Conservation (phyloP, 2,888 invertebrate species). For the Andrena minutula region DNA sequence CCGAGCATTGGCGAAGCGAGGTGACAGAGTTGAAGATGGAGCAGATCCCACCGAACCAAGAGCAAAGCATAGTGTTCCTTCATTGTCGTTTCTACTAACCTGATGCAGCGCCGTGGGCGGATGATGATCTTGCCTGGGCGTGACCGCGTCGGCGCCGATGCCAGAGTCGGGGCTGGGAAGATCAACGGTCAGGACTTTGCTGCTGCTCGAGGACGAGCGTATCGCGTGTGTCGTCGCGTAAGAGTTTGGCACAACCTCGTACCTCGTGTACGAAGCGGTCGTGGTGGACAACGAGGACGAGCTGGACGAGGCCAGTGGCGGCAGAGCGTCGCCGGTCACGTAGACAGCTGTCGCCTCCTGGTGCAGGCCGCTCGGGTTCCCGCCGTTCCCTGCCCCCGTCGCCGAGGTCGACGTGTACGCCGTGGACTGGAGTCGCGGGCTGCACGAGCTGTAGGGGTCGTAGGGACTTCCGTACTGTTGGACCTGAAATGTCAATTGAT, state of each 20-base stretch:
- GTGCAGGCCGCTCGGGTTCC: conserved; percentile 78
- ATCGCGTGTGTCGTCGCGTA: conserved; percentile 83
- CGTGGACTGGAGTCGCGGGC: conserved; percentile 81
- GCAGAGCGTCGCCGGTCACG: conserved; percentile 86
- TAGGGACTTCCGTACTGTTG: conserved; percentile 83
- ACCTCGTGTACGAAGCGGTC: conserved; percentile 83
- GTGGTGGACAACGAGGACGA: conserved; percentile 88
- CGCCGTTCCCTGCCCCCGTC: conserved; percentile 65
- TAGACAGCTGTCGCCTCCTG: conserved; percentile 86
- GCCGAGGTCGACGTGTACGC: conserved; percentile 80
- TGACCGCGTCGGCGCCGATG: conserved; percentile 97
- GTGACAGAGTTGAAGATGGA: not conserved
- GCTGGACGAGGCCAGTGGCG: conserved; percentile 86
- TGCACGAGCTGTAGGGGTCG: conserved; percentile 83
- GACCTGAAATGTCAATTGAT: conserved; percentile 69
- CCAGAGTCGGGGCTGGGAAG: conserved; percentile 98
- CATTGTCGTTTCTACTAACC: conserved; percentile 86
- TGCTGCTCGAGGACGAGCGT: conserved; percentile 82
- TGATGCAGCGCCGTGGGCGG: conserved; percentile 94
- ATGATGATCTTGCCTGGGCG: conserved; percentile 87
- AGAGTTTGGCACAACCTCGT: conserved; percentile 83
- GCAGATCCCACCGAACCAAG: not conserved
- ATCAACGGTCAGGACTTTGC: conserved; percentile 93
- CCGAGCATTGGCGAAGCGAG: not conserved
- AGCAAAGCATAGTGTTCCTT: not conserved